phyloP scores from a whole-genome alignment of 2,113 vertebrate genomes.

The Cepphus grylle region DNA sequence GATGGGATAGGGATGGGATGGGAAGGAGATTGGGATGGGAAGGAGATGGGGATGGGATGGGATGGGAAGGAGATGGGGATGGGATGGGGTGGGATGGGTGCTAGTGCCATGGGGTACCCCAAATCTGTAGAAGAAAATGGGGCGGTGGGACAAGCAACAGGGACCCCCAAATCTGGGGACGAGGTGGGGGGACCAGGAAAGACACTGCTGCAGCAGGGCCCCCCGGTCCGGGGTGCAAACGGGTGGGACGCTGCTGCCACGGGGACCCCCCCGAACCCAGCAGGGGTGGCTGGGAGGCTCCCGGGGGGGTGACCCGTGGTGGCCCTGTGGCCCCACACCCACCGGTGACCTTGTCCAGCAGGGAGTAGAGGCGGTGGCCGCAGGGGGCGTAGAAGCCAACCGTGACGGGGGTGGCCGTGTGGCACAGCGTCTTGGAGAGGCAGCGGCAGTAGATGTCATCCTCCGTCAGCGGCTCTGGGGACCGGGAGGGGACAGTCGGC shows the following conservation, averaged over 20 bases:
- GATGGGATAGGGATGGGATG: too few species aligned
- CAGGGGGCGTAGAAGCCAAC: slow-evolving; percentile 74
- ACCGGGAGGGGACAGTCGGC: background rate
- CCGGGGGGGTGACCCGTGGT: background rate
- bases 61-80: too few species aligned
- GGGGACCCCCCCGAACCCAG: background rate
- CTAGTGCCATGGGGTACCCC: background rate
- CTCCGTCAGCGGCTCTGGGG: slow-evolving; percentile 61
- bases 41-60: background rate
- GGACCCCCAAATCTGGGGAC: background rate
- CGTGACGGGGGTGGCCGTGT: slow-evolving; percentile 68
- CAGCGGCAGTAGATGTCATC: slow-evolving; percentile 75
- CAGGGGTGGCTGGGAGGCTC: background rate
- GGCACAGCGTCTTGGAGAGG: slow-evolving; percentile 71
- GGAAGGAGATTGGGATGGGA: too few species aligned
- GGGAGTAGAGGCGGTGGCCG: slow-evolving; percentile 58
- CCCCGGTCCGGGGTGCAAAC: too few species aligned
- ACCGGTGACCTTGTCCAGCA: slow-evolving; percentile 72
- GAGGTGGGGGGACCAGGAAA: background rate
- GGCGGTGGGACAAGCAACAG: background rate
- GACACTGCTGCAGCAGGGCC: background rate
- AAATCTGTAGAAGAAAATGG: too few species aligned
- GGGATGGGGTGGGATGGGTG: background rate
- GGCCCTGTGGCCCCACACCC: background rate
- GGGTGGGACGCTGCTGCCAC: background rate